Conservation (phyloP, 2,797 vertebrate species). For the Etheostoma perlongum region DNA sequence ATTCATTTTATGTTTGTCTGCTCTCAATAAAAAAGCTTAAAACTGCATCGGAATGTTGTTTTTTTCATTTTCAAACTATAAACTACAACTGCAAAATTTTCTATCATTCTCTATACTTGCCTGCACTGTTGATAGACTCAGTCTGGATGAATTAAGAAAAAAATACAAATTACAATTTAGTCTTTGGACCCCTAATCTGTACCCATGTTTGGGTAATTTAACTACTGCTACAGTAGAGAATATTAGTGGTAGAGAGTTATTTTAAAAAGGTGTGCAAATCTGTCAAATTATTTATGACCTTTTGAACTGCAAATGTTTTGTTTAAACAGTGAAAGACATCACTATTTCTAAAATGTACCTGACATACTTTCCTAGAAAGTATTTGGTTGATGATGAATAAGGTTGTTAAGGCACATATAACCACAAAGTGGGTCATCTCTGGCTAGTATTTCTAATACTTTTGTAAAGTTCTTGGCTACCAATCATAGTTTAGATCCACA, state of each 20-base stretch:
- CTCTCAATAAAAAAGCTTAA: constrained; percentile 2
- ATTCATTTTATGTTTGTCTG: background rate
- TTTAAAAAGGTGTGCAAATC: constrained; percentile 10
- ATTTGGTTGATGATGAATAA: background rate
- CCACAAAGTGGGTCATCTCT: background rate
- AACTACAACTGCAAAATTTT: constrained; percentile 11
- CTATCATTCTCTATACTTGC: background rate
- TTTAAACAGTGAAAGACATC: background rate
- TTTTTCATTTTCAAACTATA: background rate
- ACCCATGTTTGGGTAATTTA: constrained; percentile 29
- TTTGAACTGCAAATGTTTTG: background rate
- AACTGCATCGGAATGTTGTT: background rate
- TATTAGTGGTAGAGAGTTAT: constrained; percentile 1
- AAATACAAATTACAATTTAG: constrained; percentile 45
- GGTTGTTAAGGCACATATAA: background rate
- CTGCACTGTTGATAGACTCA: background rate
- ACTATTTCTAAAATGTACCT: background rate
- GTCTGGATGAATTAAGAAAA: constrained; percentile 20
- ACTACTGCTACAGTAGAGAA: constrained; percentile 4
- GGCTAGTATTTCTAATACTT: constrained; percentile 13
- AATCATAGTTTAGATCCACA: background rate
- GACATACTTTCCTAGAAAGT: constrained; percentile 6
- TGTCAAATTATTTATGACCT: constrained; percentile 10
- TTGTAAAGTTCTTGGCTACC: constrained; percentile 3
- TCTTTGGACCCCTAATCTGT: constrained; percentile 33